Evolutionary conservation across 2,888 invertebrate species (phyloP).

Genomic region (Microplitis deprimator): DNA sequence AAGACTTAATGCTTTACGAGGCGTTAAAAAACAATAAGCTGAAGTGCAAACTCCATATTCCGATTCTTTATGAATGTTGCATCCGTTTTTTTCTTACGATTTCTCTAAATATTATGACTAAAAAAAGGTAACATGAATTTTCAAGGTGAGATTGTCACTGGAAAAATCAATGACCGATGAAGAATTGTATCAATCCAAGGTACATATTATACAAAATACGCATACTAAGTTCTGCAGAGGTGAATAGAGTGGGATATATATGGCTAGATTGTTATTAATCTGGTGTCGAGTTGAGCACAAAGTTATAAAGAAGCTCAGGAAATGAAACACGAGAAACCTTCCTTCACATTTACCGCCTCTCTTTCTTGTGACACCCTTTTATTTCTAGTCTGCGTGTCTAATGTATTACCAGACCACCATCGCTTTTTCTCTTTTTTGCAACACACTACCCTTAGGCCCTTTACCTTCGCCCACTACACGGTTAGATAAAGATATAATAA

Average conservation of each 20-base stretch:
- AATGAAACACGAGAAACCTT: constrained; percentile 71
- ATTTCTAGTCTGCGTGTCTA: constrained; percentile 54
- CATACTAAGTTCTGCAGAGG: constrained; percentile 55
- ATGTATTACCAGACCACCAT: constrained; percentile 68
- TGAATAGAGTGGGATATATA: constrained; percentile 64
- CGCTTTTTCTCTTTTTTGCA: constrained; percentile 48
- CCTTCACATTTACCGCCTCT: constrained; percentile 47
- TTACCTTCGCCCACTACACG: constrained; percentile 36
- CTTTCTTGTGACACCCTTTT: constrained; percentile 43
- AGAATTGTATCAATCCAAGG: neutral
- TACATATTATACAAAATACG: constrained; percentile 1
- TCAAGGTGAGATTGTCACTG: neutral
- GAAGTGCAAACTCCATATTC: neutral
- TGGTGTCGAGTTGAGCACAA: constrained; percentile 72
- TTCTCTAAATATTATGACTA: neutral
- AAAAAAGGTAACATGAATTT: neutral
- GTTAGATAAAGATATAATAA: constrained; percentile 71
- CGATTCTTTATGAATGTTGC: neutral
- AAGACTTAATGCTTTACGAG: constrained; percentile 6
- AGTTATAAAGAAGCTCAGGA: constrained; percentile 72
- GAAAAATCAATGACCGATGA: neutral
- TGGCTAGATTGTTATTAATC: constrained; percentile 71
- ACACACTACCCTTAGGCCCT: constrained; percentile 50
- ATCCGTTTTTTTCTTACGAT: neutral
- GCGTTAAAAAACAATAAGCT: constrained; percentile 12